Conservation (phyloP, 2,797 vertebrate genomes). For the Scolopax rusticola region DNA sequence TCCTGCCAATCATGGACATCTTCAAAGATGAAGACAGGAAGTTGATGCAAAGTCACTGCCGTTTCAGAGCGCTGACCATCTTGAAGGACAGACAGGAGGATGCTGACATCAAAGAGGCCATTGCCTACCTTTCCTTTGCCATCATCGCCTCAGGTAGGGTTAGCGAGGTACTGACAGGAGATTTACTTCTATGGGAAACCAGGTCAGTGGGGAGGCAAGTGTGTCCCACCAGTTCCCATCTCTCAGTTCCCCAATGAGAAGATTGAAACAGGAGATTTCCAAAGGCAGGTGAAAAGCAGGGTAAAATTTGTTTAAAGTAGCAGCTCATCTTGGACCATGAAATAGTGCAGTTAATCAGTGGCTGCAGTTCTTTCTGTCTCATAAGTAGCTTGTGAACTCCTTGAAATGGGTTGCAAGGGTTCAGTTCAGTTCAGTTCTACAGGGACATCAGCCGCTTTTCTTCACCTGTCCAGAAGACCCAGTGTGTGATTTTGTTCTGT, state of each 20-base stretch:
- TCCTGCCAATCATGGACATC: conserved; percentile 86
- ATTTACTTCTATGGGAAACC: neutral
- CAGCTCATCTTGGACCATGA: neutral
- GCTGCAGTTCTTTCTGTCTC: neutral
- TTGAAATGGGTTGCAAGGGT: neutral
- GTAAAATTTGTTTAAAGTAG: neutral
- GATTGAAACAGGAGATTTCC: neutral
- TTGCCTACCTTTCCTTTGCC: conserved; percentile 92
- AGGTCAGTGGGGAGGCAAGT: neutral
- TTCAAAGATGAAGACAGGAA: conserved; percentile 83
- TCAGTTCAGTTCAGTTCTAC: neutral
- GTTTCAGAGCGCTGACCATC: conserved; percentile 83
- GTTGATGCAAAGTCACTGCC: conserved; percentile 87
- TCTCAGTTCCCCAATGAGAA: neutral
- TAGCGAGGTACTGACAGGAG: neutral
- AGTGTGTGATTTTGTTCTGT: neutral
- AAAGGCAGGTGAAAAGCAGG: neutral
- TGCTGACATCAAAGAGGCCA: conserved; percentile 84
- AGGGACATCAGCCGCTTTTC: neutral
- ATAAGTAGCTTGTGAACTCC: neutral
- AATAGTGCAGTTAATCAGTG: neutral
- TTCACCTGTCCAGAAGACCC: neutral
- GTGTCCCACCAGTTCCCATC: neutral
- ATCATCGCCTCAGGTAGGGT: conserved; percentile 92
- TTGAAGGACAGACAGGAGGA: conserved; percentile 75